A percentile compares a stretch with the other conserved stretches of the same genome.
These are phyloP conservation scores for Hydrolagus affinis DNA, from an alignment of 2,113 vertebrate genomes.

Conservation along the genomic window DNA sequence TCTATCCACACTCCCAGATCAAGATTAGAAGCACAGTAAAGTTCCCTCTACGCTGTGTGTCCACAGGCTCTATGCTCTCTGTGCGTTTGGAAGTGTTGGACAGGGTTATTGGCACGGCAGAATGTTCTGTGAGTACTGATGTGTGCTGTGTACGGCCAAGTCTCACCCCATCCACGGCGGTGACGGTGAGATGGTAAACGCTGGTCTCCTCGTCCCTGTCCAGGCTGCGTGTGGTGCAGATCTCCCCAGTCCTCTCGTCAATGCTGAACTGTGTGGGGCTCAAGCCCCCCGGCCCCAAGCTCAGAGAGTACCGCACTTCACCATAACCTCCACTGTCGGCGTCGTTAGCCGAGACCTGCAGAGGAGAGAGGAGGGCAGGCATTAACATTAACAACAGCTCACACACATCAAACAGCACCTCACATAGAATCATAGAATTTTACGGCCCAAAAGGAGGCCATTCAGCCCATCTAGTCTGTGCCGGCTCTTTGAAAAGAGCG, in stretches of 20 bases:
- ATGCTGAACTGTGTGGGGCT: slow-evolving; percentile 70
- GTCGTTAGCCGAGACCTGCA: slow-evolving; percentile 82
- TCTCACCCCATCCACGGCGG: slow-evolving; percentile 86
- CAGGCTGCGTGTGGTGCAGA: slow-evolving; percentile 71
- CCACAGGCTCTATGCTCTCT: neutral
- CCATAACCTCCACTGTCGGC: slow-evolving; percentile 79
- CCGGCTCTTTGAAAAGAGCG: too few relatives aligned
- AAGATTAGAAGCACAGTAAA: neutral
- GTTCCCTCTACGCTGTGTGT: neutral
- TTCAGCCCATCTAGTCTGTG: too few relatives aligned
- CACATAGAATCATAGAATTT: too few relatives aligned
- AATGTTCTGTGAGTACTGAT: too few relatives aligned
- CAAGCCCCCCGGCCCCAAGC: slow-evolving; percentile 62
- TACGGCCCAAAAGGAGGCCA: too few relatives aligned
- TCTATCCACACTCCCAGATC: neutral
- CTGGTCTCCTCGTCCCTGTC: slow-evolving; percentile 76
- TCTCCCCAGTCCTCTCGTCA: slow-evolving; percentile 69
- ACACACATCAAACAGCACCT: too few relatives aligned
- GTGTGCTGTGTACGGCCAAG: too few relatives aligned
- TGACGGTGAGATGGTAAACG: slow-evolving; percentile 81
- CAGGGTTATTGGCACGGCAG: too few relatives aligned
- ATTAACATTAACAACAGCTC: too few relatives aligned
- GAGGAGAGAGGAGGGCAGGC: slow-evolving; percentile 27
- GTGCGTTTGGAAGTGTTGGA: too few relatives aligned
- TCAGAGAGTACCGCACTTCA: slow-evolving; percentile 75